A percentile compares a stretch with the other conserved stretches of the same genome.
Evolutionary conservation across 1,140 invertebrate species (phyloP).

Genomic region (Neodiprion fabricii): DNA sequence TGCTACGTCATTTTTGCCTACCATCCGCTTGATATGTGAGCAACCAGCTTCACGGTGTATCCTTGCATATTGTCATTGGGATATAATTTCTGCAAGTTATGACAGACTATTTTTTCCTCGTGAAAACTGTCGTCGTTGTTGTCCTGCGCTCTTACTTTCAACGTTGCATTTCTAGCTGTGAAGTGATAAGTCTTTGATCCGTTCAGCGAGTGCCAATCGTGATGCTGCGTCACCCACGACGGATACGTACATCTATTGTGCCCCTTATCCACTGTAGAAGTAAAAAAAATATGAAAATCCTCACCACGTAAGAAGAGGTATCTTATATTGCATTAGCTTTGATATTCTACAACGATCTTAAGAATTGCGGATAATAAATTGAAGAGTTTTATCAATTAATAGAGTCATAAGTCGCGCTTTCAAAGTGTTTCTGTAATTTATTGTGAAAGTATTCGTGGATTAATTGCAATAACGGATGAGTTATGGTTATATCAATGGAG

Average conservation of each 20-base stretch:
- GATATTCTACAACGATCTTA: background rate
- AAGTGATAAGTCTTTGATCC: constrained; percentile 63
- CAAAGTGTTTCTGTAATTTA: no score
- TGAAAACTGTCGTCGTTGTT: constrained; percentile 34
- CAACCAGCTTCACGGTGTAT: constrained; percentile 56
- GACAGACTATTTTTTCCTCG: constrained; percentile 60
- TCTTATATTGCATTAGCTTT: background rate
- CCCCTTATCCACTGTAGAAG: constrained; percentile 53
- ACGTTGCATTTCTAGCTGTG: constrained; percentile 62
- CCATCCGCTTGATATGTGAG: constrained; percentile 66
- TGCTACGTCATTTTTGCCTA: constrained; percentile 38
- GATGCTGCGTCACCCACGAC: constrained; percentile 64
- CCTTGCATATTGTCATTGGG: constrained; percentile 42
- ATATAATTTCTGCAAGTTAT: constrained; percentile 49
- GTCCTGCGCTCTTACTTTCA: constrained; percentile 50
- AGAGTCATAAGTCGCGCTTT: no score
- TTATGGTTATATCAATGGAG: background rate
- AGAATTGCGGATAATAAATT: constrained; percentile 2
- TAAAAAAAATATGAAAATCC: background rate
- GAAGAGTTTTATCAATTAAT: background rate
- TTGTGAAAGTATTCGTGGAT: no score
- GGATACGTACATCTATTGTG: constrained; percentile 65
- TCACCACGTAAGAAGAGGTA: background rate
- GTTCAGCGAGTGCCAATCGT: constrained; percentile 67
- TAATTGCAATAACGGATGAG: background rate